Evolutionary conservation across 2,797 vertebrate genomes (phyloP), one percentile per base, ranked within the genome.

Genomic region (Sebastiscus albofasciatus): DNA sequence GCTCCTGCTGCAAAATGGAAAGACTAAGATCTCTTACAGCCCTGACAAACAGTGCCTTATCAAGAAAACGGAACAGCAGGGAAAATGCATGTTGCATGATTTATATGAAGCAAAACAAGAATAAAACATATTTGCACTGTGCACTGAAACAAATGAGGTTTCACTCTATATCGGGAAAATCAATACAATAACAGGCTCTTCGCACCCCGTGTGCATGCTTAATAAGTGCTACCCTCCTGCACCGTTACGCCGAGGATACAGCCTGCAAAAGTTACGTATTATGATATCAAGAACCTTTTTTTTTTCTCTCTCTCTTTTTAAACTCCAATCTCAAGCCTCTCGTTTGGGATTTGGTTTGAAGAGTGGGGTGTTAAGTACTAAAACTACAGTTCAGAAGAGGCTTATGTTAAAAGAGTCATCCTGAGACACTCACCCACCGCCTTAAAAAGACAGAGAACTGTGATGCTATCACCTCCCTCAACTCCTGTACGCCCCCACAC

Each of bases 321-420:
- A 81, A 89, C 81, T 88, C 83, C 75, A 73, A 85, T 89, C 85
- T 89, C 85, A 86, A 92, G 83, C 87, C 81, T 86, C 89, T 94
- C 89, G 29, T 89, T 88, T 46, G 77, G 94, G 94, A 95, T 95
- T 94, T 95, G 87, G 85, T 87, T 88, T 90, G 90, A 94, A 92
- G 90, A 92, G 90, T 87, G 80, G 81, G 87, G 86, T 95, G 91
- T 93, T 94, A 94, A 95, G 94, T 89, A 91, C 89, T 94, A 90
- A 94, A 94, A 95, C 89, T 89, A 93, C 90, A 93, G 93, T 94
- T 94, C 92, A 95, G 94, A 94, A 93, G 94, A 93, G 92, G 94
- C 94, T 96, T 96, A 96, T 93, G 92, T 94, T 94, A 93, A 94
- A 92, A 73, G 85, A 95, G 93, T 93, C 91, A 94, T 93, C 92